Evolutionary conservation across 2,113 vertebrate genomes (phyloP), one percentile per base, ranked within the genome.

Genomic region (Pelecanus crispus): DNA sequence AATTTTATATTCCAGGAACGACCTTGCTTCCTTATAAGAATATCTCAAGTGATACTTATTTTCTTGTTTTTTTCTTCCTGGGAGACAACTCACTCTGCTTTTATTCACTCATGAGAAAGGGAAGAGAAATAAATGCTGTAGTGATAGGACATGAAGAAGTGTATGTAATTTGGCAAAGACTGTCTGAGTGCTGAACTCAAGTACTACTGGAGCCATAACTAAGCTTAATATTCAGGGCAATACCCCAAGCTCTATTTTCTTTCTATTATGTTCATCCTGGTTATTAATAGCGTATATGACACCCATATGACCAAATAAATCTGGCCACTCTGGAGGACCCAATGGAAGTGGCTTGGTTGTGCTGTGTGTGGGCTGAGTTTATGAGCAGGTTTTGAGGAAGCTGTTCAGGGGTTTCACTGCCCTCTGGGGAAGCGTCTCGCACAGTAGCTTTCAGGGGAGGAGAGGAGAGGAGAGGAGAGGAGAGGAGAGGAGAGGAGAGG

Each of bases 361-460:
- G 14, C 65, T 95, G 83, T 53, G 91, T 92, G 94, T 79, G 94
- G 94, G 73, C 81, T 70, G 56, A 82, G 24, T 92, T 95, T 94
- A 91, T 21, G 34, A 94, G 81, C 61, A 90, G 32, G 13, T 87
- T 95, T 84, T 1, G 1, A 91, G 78, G 81, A 94, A 94, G 36
- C 9, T 63, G 45, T 79, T 94, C 34, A 40, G 44, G 49, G 65
- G 24, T 87, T 96, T 95, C 86, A 95, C 42, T 2, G 0, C 45
- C n/a, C 94, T 81, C 83, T 3, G 4, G 82, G 31, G 86, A 88
- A 93, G 32, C 2, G 2, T 40, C 59, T 83, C 7, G 2, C 58
- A 70, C 20, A 32, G 56, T 38, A 90, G 38, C 38, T 93, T 86
- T 77, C 1, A 2, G 42, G n/a, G n/a, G 40, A 65, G 52, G 73